Evolutionary conservation across 2,888 invertebrate species (phyloP), one percentile per base, ranked within the genome.

Genomic region (Trissolcus brochymenae): DNA sequence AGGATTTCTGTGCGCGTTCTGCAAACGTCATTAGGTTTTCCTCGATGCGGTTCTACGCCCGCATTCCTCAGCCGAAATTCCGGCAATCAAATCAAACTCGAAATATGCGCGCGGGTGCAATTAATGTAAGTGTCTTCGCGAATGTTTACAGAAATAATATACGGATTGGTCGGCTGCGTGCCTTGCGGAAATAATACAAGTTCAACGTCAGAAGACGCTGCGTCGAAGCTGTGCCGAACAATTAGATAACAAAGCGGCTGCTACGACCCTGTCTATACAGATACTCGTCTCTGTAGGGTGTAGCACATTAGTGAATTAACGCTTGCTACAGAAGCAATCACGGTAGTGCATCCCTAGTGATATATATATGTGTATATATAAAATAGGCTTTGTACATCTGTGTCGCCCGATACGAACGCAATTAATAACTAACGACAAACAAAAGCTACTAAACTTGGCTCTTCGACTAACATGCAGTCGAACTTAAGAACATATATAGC

Each of bases 301-400:
- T 84, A 67, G 64, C 84, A 84, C 87, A 87, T 87, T 87, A 87
- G 87, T 81, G 86, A 87, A 87, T 87, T 87, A 87, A 83, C 84
- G 84, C 84, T 86, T 85, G 82, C 84, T 82, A 82, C 76, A 81
- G 82, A 83, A 82, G 87, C 87, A 87, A 87, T 87, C 87, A 87
- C 83, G 85, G 86, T 87, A 87, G 87, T 87, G 87, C 84, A 78
- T 78, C 76, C 77, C 73, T 66, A 54, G 79, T 57, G 61, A 64
- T 41, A 53, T 16, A 19, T 72, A 51, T 73, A 68, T 62, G 53
- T 76, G 53, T 76, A 64, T 19, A 19, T 35, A 35, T 35, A 11
- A 35, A 35, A 71, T 66, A 54, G 62, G 65, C 76, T 78, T 73
- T 76, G 80, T 79, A 60, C 77, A 65, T 68, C 72, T 74, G 70